Evolutionary conservation across 2,113 vertebrate genomes (phyloP), one percentile per base, ranked within the genome.

Genomic region (Saguinus imperator): DNA sequence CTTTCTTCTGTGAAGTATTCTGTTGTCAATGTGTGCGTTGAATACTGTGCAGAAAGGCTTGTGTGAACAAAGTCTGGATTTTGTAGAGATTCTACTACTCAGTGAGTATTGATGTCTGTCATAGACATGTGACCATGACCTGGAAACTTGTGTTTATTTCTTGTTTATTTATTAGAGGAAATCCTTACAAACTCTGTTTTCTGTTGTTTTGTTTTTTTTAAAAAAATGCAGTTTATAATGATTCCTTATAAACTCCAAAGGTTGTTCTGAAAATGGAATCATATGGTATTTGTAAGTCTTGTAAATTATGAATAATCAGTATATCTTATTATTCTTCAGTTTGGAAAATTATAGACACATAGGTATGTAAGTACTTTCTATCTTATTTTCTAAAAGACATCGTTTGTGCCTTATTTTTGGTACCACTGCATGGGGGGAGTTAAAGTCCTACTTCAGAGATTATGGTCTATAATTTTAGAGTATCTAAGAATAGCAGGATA

Each of bases 401-500:
- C 35, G n/a, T 52, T 61, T 70, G 68, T 89, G 32, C 50, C 37
- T 87, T 96, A 94, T 92, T 96, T 97, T 95, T 89, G 87, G 58
- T 18, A 81, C 68, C 57, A 80, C 86, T 95, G 85, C 66, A 45
- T 92, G 61, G 96, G 88, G 37, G 91, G 95, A 97, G 66, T 96
- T 96, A 96, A 94, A 89, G 64, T 95, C 79, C 90, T 94, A 97
- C 72, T 87, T 95, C 87, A 64, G 94, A 97, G 95, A 96, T 96
- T 92, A 97, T 97, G 87, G 66, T 82, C 68, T 85, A 64, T 94
- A 97, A 97, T 97, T 97, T 98, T 98, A 98, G 83, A 93, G 81
- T 73, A 79, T 96, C 94, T 97, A 97, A 97, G 94, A 97, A 97
- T 95, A 97, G 94, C 89, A 92, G 89, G 94, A 96, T 96, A 96